Percentiles rank a stretch among this genome's conserved stretches.
These are phyloP conservation scores for Dipodomys ordii DNA, from an alignment of 2,113 vertebrate genomes.

Conservation along the genomic window DNA sequence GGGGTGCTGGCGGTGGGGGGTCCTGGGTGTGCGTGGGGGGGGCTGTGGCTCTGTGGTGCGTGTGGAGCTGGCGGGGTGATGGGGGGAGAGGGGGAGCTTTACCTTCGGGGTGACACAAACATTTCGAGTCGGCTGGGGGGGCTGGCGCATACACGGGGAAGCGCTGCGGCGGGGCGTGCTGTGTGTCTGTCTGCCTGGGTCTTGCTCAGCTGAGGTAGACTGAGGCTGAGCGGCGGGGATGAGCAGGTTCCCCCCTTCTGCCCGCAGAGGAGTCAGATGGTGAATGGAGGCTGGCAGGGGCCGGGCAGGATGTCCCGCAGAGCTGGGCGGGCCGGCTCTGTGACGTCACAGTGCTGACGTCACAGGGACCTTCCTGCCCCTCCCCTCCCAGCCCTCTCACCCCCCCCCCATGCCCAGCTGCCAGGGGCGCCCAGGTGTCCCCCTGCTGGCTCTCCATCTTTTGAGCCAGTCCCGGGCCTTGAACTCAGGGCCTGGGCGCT, in stretches of 20 bases:
- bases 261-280: constrained; percentile 78
- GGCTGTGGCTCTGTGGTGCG: too few relatives aligned
- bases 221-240: neutral
- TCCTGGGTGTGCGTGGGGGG: too few relatives aligned
- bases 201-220: neutral
- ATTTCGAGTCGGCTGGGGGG: constrained; percentile 63
- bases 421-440: neutral
- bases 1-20: too few relatives aligned
- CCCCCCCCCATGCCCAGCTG: neutral
- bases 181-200: too few relatives aligned
- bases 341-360: constrained; percentile 72
- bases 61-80: too few relatives aligned
- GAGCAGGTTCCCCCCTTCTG: constrained; percentile 66
- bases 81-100: neutral
- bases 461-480: too few relatives aligned
- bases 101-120: constrained; percentile 80
- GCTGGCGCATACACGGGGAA: constrained; percentile 61
- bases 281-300: constrained; percentile 48
- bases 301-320: constrained; percentile 6
- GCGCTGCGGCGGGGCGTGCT: too few relatives aligned
- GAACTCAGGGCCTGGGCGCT: too few relatives aligned
- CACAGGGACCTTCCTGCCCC: neutral
- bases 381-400: too few relatives aligned
- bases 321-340: constrained; percentile 56
- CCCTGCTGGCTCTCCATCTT: neutral